Evolutionary conservation across 2,888 invertebrate species (phyloP).

Genomic region (Meganola albula): DNA sequence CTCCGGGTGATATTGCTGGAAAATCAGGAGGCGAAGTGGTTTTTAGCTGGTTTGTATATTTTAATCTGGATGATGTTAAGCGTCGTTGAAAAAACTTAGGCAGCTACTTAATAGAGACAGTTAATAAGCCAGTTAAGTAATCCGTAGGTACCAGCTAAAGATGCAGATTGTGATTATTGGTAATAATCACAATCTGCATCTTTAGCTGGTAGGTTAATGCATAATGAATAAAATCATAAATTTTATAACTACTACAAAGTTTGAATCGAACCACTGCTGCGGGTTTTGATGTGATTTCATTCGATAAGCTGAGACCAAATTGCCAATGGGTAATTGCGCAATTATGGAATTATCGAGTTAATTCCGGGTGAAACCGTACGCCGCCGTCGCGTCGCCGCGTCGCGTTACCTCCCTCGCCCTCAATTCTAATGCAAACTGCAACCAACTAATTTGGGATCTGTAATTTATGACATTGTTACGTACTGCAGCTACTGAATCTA

Average conservation of each 20-base stretch:
- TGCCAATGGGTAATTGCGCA: constrained; percentile 65
- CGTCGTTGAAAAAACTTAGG: no score
- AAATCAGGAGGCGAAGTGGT: no score
- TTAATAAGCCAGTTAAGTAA: no score
- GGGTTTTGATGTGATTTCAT: constrained; percentile 32
- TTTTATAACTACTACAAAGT: constrained; percentile 22
- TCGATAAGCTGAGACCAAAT: constrained; percentile 57
- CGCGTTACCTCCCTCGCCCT: constrained; percentile 31
- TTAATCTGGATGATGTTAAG: no score
- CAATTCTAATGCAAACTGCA: constrained; percentile 63
- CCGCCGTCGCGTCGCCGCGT: constrained; percentile 27
- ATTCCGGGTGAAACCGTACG: constrained; percentile 67
- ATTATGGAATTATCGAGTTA: constrained; percentile 73
- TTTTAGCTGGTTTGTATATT: no score
- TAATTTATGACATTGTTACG: constrained; percentile 58
- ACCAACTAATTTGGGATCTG: constrained; percentile 42
- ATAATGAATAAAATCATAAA: constrained; percentile 17
- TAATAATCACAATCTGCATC: no score
- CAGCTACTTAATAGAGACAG: no score
- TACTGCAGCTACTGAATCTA: constrained; percentile 31
- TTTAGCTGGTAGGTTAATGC: no score
- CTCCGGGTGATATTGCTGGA: no score
- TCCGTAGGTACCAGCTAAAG: no score
- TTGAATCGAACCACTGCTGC: constrained; percentile 26
- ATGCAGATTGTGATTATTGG: no score